Base-by-base conservation (phyloP, 2,113 vertebrate species). In the Gymnorhina tibicen region DNA sequence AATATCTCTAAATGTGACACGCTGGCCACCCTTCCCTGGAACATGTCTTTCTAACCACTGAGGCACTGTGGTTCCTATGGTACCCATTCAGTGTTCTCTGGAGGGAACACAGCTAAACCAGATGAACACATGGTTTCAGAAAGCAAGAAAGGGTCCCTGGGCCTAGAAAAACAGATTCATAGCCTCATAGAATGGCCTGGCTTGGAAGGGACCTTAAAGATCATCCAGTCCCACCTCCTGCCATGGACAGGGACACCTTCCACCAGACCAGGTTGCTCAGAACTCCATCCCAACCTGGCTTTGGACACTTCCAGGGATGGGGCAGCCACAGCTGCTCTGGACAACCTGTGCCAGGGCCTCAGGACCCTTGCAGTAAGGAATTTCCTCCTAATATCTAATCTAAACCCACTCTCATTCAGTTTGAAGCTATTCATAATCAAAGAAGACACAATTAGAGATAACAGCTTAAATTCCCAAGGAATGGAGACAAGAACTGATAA, bases 211-310 rank as follows among this genome's bases (percentile, higher is more conserved):
- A 63, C 32, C 27, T 56, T 44, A 37, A 55, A 49, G 3, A 56
- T 16, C 13, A 33, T 27, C 18, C 16, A 27, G 18, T 84, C 3
- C 56, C 56, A 37, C 24, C 5, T 9, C 12, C 14, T 69, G 30
- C 18, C 47, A 35, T 22, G 26, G 70, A 8, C 26, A 90, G 41
- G 26, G 21, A 63, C 35, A 42, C 8, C n/a, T 55, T 69, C 35
- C 49, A 69, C 26, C 1, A 28, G 0, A 2, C 32, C 35, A 84
- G 16, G 13, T 2, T 37, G 7, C 22, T 63, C 63, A 33, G 15
- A 69, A 7, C 27, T 0, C 32, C 35, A 56, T 77, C 18, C 18
- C 56, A 49, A 3, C 30, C 41, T 62, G 17, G 17, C 26, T 41
- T 49, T 3, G 32, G 1, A 44, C 56, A 44, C 35, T 35, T 1